Conservation (phyloP, 2,888 invertebrate species). For the Drosophila eohydei region DNA sequence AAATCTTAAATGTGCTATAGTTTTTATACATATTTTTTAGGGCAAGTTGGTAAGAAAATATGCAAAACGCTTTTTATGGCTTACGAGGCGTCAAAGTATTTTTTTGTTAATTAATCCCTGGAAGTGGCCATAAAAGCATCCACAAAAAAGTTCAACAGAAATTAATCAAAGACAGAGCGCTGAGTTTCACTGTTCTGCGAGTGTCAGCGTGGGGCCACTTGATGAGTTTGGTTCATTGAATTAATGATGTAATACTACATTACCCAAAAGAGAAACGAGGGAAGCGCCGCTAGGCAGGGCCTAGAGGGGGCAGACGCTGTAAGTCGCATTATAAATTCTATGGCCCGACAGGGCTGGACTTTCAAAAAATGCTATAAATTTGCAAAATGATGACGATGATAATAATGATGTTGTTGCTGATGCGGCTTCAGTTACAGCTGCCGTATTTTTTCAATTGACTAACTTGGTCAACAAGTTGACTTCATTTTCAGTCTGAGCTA, state of each 20-base stretch:
- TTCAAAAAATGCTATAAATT: conserved; percentile 50
- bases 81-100: conserved; percentile 61
- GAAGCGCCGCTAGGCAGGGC: not conserved
- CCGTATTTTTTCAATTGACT: conserved; percentile 41
- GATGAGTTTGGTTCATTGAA: conserved; percentile 67
- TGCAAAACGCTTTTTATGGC: conserved; percentile 53
- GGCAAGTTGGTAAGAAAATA: conserved; percentile 26
- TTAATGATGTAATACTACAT: conserved; percentile 71
- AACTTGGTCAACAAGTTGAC: conserved; percentile 47
- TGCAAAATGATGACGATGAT: conserved; percentile 44
- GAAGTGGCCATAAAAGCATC: conserved; percentile 46
- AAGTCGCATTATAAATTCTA: conserved; percentile 52
- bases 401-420: conserved; percentile 3
- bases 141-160: conserved; percentile 29
- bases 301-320: not conserved
- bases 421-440: conserved; percentile 15
- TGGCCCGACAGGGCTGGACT: conserved; percentile 6
- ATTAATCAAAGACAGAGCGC: conserved; percentile 42
- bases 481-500: conserved; percentile 6
- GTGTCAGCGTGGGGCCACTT: conserved; percentile 63
- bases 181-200: conserved; percentile 37
- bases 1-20: conserved; percentile 4
- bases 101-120: conserved; percentile 55
- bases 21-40: conserved; percentile 10
- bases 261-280: conserved; percentile 10